These are phyloP conservation scores for Trematomus bernacchii DNA, from an alignment of 2,797 vertebrate genomes.

Conservation along the genomic window DNA sequence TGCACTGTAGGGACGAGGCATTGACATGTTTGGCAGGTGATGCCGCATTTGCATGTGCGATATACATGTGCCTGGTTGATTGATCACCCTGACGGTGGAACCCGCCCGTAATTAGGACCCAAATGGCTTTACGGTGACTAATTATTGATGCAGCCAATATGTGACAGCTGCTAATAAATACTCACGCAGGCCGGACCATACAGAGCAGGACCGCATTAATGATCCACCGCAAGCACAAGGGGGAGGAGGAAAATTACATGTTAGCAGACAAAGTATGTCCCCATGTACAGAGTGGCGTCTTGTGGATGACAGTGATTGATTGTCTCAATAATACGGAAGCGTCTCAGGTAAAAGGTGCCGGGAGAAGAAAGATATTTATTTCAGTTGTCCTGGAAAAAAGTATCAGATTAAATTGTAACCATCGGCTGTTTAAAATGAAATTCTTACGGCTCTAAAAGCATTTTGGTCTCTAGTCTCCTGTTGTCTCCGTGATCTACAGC, in stretches of 20 bases:
- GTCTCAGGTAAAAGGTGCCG: constrained; percentile 38
- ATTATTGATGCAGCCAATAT: constrained; percentile 76
- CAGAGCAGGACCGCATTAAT: constrained; percentile 51
- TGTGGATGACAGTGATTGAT: constrained; percentile 70
- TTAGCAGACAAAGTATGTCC: constrained; percentile 22
- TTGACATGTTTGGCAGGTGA: constrained; percentile 22
- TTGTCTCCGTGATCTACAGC: constrained; percentile 2
- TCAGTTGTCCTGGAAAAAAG: constrained; percentile 14
- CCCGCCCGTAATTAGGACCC: constrained; percentile 72
- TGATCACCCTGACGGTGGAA: constrained; percentile 55
- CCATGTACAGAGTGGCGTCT: constrained; percentile 12
- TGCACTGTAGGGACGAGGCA: constrained; percentile 1
- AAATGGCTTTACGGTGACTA: constrained; percentile 74
- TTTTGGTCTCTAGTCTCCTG: neutral
- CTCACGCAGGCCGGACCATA: constrained; percentile 31
- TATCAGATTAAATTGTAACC: constrained; percentile 14
- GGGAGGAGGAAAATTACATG: constrained; percentile 31
- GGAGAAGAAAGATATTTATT: constrained; percentile 34
- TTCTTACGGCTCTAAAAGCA: constrained; percentile 19
- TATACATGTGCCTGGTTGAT: constrained; percentile 58
- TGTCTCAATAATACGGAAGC: constrained; percentile 51
- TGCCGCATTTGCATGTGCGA: constrained; percentile 47
- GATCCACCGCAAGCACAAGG: constrained; percentile 37
- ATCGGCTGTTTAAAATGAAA: constrained; percentile 27
- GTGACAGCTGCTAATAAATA: constrained; percentile 76